A percentile compares a stretch with the other conserved stretches of the same genome.
Conservation (phyloP, 1,140 invertebrate genomes). For the Cephus cinctus region DNA sequence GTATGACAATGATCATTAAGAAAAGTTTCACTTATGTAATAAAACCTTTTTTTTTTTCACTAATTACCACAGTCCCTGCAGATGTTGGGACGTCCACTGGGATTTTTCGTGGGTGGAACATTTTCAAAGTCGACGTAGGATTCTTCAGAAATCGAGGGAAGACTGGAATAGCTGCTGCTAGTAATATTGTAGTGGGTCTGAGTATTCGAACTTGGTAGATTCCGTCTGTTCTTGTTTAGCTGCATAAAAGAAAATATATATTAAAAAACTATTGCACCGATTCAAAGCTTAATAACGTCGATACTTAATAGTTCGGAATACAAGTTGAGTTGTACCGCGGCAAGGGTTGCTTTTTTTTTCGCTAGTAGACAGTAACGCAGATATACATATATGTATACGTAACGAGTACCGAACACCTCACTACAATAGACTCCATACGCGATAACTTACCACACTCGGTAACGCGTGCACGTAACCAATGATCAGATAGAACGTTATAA, state of each 20-base stretch:
- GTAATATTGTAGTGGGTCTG: conserved; percentile 35
- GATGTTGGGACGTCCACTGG: conserved; percentile 31
- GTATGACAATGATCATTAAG: background rate
- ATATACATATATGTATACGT: no score
- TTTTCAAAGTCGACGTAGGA: conserved; percentile 39
- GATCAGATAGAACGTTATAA: background rate
- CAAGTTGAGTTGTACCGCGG: no score
- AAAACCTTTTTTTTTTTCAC: background rate
- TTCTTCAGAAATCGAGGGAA: conserved; percentile 27
- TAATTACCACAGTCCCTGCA: conserved; percentile 48
- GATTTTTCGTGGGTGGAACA: conserved; percentile 20
- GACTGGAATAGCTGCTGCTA: conserved; percentile 15
- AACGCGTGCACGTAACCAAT: conserved; percentile 16
- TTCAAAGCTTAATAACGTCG: no score
- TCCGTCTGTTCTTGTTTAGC: background rate
- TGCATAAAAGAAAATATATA: no score
- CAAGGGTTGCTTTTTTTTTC: no score
- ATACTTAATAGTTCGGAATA: no score
- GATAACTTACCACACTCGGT: conserved; percentile 39
- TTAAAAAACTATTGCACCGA: no score
- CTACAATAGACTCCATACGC: background rate
- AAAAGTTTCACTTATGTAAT: conserved; percentile 1
- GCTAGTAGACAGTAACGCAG: no score
- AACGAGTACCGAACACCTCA: background rate
- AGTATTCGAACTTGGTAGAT: conserved; percentile 17